Evolutionary conservation across 1,140 invertebrate species (phyloP).

Genomic region (Zaprionus tsacasi): DNA sequence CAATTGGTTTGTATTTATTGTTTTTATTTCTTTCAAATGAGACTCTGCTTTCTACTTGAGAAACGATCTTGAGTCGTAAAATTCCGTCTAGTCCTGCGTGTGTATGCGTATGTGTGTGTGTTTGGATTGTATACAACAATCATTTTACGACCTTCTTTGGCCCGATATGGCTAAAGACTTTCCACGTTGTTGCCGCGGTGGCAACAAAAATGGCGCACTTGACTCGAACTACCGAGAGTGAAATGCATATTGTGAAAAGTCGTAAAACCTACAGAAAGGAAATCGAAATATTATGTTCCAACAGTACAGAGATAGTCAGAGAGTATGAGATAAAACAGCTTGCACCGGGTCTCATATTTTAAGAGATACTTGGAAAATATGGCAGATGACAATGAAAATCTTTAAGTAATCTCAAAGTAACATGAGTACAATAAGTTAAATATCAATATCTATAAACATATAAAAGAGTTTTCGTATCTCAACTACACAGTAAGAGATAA

Average conservation of each 20-base stretch:
- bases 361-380: constrained; percentile 11
- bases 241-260: constrained; percentile 53
- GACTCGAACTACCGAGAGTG: constrained; percentile 38
- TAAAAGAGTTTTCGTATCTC: background rate
- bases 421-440: background rate
- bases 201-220: constrained; percentile 68
- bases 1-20: constrained; percentile 70
- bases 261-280: constrained; percentile 61
- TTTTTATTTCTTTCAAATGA: constrained; percentile 82
- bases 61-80: constrained; percentile 56
- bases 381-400: background rate
- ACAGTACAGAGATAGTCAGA: constrained; percentile 58
- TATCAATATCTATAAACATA: background rate
- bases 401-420: background rate
- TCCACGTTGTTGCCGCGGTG: constrained; percentile 28
- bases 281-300: constrained; percentile 46
- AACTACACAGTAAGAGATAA: background rate
- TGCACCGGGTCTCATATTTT: constrained; percentile 34
- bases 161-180: constrained; percentile 70
- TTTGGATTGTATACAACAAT: constrained; percentile 76
- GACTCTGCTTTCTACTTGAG: constrained; percentile 77
- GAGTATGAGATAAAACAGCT: constrained; percentile 54
- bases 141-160: constrained; percentile 69
- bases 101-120: constrained; percentile 38
- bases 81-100: constrained; percentile 52